Base-by-base conservation (phyloP, 2,888 invertebrate genomes). In the Ethmia dodecea region DNA sequence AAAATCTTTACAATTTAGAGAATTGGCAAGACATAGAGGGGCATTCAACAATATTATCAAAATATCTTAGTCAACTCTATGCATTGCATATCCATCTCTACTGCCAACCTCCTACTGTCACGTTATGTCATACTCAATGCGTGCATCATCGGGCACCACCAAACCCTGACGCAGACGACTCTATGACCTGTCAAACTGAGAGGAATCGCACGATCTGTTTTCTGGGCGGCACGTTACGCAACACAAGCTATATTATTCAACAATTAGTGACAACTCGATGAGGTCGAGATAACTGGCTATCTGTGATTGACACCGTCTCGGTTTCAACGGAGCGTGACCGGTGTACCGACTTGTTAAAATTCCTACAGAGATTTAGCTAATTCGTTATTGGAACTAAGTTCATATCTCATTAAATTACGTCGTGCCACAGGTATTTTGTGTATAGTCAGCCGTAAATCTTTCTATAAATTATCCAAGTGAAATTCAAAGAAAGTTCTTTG, bases 201-300 rank as follows among this genome's bases (percentile, higher is more conserved):
- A 38, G 32, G 35, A 44, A 41, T 46, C 37, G 38, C 40, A 33
- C 40, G 33, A 39, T 38, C 28, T 49, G 47, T 53, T 55, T 54
- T 55, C 52, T 57, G 58, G 50, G 49, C 47, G 45, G 48, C 47
- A 49, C 30, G 45, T 70, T 71, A 66, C 59, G 60, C 50, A 68
- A 73, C 52, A 45, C 32, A 45, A 37, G 26, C 46, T 42, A 52
- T 60, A 57, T 72, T 72, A 75, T 68, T 60, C 54, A 76, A 73
- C 63, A 69, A 73, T 68, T 69, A 71, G 58, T 49, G 66, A 64
- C 64, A 62, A 61, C 53, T 60, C 49, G 65, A 61, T 68, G 54
- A 60, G 50, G 40, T 44, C 44, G 43, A 53, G 62, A 62, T 65
- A 66, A 57, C 55, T 40, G 58, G 57, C 60, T 59, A 56, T 59